Percentiles rank a stretch among this genome's conserved stretches.
Conservation (phyloP, 2,797 vertebrate genomes). For the Liasis olivaceus region DNA sequence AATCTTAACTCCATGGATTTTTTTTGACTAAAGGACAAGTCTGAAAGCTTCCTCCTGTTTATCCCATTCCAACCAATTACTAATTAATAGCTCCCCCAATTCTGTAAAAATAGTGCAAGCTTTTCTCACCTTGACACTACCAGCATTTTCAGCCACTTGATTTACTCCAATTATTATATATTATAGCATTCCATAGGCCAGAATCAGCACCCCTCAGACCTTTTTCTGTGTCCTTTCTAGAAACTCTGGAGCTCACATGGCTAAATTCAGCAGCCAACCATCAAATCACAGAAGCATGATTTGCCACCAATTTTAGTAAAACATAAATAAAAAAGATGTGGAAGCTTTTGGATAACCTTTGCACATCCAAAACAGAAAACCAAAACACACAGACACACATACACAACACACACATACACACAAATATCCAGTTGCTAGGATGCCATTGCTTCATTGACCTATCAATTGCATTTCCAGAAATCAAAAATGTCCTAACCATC, state of each 20-base stretch:
- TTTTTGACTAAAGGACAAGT: conserved; percentile 3
- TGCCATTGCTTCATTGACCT: background rate
- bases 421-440: background rate
- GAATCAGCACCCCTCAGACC: background rate
- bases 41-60: background rate
- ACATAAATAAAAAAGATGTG: background rate
- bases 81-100: background rate
- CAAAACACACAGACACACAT: background rate
- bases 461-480: background rate
- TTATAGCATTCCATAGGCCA: background rate
- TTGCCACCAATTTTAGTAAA: background rate
- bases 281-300: background rate
- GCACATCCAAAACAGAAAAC: background rate
- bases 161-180: background rate
- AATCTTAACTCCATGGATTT: conserved; percentile 8
- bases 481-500: background rate
- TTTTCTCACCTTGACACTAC: background rate
- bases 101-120: background rate
- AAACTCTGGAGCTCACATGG: background rate
- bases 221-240: background rate
- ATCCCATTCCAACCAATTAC: background rate
- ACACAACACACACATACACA: background rate
- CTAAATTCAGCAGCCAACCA: background rate
- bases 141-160: background rate
- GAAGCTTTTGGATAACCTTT: background rate